Conservation (phyloP, 2,113 vertebrate genomes). For the Protobothrops flavoviridis region DNA sequence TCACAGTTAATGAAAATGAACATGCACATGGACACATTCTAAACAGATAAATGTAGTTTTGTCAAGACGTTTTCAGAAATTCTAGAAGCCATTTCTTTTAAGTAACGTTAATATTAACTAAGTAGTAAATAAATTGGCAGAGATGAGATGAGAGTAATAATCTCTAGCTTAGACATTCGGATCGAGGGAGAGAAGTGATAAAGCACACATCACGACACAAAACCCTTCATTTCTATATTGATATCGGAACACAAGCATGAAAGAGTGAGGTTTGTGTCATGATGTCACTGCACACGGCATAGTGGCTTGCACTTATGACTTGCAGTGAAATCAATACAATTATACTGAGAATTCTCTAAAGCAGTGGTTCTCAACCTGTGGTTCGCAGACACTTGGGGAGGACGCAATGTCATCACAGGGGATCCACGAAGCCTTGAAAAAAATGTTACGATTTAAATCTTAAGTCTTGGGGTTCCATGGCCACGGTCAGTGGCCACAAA, state of each 20-base stretch:
- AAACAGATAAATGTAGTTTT: background rate
- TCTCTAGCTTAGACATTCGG: background rate
- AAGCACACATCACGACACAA: background rate
- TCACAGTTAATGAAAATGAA: conserved; percentile 27
- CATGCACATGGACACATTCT: conserved; percentile 5
- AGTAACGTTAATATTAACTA: background rate
- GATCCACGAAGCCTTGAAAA: background rate
- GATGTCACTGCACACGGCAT: background rate
- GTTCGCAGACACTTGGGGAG: background rate
- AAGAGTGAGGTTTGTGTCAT: background rate
- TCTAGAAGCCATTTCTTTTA: background rate
- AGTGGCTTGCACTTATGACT: background rate
- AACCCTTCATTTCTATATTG: background rate
- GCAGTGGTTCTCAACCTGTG: background rate
- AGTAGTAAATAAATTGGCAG: no score
- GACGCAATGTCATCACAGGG: background rate
- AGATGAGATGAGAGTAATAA: background rate
- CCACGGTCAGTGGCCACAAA: background rate
- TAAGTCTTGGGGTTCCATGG: background rate
- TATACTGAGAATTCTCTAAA: background rate
- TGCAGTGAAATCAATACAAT: background rate
- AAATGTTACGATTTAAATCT: background rate
- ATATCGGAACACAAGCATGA: background rate
- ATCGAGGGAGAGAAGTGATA: background rate
- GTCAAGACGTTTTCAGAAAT: background rate